Percentiles rank a stretch among this genome's conserved stretches.
Evolutionary conservation across 2,113 vertebrate species (phyloP).

Genomic region (Zosterops borbonicus): DNA sequence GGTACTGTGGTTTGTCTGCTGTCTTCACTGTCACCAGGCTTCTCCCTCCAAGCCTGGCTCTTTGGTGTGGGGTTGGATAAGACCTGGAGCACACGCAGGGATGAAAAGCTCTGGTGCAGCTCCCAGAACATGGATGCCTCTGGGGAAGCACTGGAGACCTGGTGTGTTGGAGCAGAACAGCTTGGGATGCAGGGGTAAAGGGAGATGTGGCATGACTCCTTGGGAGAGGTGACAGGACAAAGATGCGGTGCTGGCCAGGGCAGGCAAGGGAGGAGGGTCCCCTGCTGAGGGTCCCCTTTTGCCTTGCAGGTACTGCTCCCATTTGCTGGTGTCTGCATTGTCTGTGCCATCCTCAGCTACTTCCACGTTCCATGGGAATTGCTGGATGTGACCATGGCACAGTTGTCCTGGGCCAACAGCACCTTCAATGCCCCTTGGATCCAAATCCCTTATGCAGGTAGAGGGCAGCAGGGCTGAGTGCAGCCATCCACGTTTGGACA

Average conservation of each 20-base stretch:
- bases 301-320: conserved; percentile 78
- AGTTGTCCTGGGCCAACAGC: conserved; percentile 28
- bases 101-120: neutral
- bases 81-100: neutral
- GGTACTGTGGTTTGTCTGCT: conserved; percentile 53
- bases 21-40: neutral
- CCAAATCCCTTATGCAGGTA: conserved; percentile 77
- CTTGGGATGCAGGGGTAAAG: neutral
- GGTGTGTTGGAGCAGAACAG: neutral
- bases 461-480: neutral
- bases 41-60: neutral
- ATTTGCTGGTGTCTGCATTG: conserved; percentile 66
- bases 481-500: neutral
- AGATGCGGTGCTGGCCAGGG: neutral
- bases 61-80: neutral
- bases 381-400: neutral
- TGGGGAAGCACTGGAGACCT: fast-evolving
- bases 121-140: neutral
- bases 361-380: conserved; percentile 29
- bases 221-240: neutral
- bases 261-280: neutral
- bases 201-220: neutral
- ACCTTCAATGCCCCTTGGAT: conserved; percentile 73
- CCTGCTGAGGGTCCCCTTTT: neutral
- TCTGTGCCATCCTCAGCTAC: conserved; percentile 69